Evolutionary conservation across 2,113 vertebrate genomes (phyloP), one percentile per base, ranked within the genome.

Genomic region (Atractosteus spatula): DNA sequence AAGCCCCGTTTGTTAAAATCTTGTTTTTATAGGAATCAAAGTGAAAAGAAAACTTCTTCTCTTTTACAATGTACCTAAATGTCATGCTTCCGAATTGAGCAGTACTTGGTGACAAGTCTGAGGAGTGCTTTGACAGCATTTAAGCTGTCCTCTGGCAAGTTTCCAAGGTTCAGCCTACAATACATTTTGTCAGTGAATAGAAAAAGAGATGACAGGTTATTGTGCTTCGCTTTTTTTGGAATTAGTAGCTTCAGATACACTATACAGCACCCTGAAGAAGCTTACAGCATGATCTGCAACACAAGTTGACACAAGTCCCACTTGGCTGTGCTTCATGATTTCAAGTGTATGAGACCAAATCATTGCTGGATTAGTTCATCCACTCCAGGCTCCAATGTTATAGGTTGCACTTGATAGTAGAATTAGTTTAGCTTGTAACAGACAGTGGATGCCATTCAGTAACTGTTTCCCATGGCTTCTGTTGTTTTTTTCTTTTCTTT

Each of bases 121-220:
- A 13, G 71, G 77, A 72, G 8, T 77, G 76, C 78, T 91, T 88
- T 86, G 78, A 86, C 76, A 78, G 85, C 83, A 66, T 76, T 61
- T 80, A 81, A 83, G 72, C 83, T 89, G 82, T 86, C 41, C 76
- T 76, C 64, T 86, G 81, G 72, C 57, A 12, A 6, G 61, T 71
- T 81, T 86, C 83, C 81, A 84, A 76, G 78, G 82, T 69, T 75
- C 77, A 85, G 66, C 77, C 86, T 83, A 86, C 80, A 90, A 85
- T 62, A 56, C 87, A 85, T 88, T 84, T 87, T 87, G 92, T 91
- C 84, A 84, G 80, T 83, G 79, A 89, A 84, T 80, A 69, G 44
- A 82, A 90, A 89, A 90, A 89, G 81, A 85, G 88, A 85, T 88
- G 90, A 90, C 88, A 92, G 89, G 82, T 84, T 89, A 88, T 86